These are phyloP conservation scores for Pangasius macronema DNA, from an alignment of 2,797 vertebrate genomes.

Conservation along the genomic window DNA sequence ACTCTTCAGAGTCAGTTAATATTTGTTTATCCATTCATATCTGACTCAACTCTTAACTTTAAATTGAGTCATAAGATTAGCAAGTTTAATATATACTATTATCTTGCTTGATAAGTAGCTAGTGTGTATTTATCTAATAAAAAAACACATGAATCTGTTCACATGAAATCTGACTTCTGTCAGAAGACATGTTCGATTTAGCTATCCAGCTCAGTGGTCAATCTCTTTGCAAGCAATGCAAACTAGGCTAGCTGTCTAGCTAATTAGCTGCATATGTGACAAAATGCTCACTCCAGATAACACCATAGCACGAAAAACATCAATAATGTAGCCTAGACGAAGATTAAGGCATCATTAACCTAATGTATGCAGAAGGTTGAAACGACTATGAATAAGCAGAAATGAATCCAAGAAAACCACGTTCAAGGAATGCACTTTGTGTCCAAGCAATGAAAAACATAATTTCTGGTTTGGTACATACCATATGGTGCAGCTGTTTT, in stretches of 20 bases:
- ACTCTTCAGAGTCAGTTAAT: not conserved
- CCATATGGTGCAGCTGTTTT: not conserved
- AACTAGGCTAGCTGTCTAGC: not conserved
- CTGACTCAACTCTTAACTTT: not conserved
- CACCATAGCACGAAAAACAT: not conserved
- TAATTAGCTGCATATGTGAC: not conserved
- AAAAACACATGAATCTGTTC: not conserved
- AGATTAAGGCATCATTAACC: not conserved
- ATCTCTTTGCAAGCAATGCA: not conserved
- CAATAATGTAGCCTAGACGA: not conserved
- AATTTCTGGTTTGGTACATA: not conserved
- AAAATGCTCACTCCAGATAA: not conserved
- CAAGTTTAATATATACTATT: not conserved
- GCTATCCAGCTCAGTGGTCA: not conserved
- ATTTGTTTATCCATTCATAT: not conserved
- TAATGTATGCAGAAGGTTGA: not conserved
- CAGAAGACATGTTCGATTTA: not conserved
- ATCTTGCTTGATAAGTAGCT: not conserved
- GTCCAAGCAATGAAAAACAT: not conserved
- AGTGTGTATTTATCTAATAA: not conserved
- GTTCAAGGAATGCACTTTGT: not conserved
- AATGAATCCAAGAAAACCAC: not conserved
- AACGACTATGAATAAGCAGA: not conserved
- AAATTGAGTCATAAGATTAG: not conserved
- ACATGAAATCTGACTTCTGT: constrained; percentile 7